These are phyloP conservation scores for Gephyroberyx darwinii DNA, from an alignment of 2,797 vertebrate species.

Conservation along the genomic window DNA sequence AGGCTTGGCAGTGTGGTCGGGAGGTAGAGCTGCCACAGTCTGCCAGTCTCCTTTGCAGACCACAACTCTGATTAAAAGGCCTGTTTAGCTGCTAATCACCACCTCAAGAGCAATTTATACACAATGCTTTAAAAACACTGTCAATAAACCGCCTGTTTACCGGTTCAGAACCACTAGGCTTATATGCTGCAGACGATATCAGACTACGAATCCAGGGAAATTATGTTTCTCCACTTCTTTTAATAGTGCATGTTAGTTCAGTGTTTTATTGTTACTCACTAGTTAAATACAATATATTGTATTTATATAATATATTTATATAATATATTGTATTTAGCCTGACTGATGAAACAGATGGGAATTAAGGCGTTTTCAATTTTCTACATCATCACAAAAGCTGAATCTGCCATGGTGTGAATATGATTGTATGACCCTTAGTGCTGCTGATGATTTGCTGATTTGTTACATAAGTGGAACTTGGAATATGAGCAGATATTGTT, in stretches of 20 bases:
- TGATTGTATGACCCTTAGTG: background rate
- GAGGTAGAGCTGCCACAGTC: constrained; percentile 61
- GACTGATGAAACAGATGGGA: background rate
- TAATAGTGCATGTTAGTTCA: background rate
- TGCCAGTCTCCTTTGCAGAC: constrained; percentile 59
- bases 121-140: constrained; percentile 36
- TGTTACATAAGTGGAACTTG: background rate
- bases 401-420: background rate
- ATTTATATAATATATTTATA: background rate
- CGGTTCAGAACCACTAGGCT: constrained; percentile 29
- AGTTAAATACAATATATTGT: background rate
- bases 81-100: constrained; percentile 53
- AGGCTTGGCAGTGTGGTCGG: constrained; percentile 42
- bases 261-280: background rate
- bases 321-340: background rate
- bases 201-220: background rate
- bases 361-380: background rate
- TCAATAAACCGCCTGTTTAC: constrained; percentile 54
- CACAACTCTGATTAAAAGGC: constrained; percentile 67
- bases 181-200: constrained; percentile 24
- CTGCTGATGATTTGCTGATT: background rate
- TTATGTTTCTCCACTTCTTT: background rate
- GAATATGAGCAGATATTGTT: background rate
- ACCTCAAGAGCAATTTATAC: constrained; percentile 47
- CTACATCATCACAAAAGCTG: background rate